phyloP scores from a whole-genome alignment of 2,888 invertebrate species.

The Metopia argyrocephala region DNA sequence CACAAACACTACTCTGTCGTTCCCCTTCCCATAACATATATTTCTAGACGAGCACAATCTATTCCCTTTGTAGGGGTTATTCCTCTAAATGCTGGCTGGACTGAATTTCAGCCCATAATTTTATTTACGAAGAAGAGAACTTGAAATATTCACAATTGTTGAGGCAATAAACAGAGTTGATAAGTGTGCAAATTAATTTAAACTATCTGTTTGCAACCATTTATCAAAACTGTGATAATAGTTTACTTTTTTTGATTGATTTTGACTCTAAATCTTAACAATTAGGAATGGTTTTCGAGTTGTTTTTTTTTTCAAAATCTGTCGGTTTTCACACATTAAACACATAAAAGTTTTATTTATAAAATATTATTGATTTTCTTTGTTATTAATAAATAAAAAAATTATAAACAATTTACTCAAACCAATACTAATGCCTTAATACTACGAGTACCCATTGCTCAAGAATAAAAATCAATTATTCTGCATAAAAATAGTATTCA shows the following conservation, averaged over 20 bases:
- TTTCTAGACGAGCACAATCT: too few relatives aligned
- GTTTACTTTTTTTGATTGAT: not conserved
- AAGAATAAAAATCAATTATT: constrained; percentile 46
- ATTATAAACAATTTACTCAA: constrained; percentile 31
- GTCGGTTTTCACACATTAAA: not conserved
- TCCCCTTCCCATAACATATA: too few relatives aligned
- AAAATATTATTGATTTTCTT: constrained; percentile 9
- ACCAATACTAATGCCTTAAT: constrained; percentile 43
- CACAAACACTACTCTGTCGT: too few relatives aligned
- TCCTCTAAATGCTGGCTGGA: too few relatives aligned
- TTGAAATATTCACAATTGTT: too few relatives aligned
- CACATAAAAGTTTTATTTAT: not conserved
- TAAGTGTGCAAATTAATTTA: too few relatives aligned
- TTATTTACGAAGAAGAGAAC: too few relatives aligned
- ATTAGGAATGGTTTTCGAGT: not conserved
- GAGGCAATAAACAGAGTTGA: too few relatives aligned
- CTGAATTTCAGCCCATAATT: too few relatives aligned
- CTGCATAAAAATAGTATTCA: constrained; percentile 49
- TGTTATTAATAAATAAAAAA: constrained; percentile 15
- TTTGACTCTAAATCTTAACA: not conserved
- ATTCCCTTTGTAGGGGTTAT: too few relatives aligned
- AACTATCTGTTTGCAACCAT: too few relatives aligned
- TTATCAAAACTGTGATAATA: too few relatives aligned
- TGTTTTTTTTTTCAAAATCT: not conserved
- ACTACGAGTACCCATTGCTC: not conserved